Evolutionary conservation across 1,140 invertebrate species (phyloP).

Genomic region (Melitaea cinxia): DNA sequence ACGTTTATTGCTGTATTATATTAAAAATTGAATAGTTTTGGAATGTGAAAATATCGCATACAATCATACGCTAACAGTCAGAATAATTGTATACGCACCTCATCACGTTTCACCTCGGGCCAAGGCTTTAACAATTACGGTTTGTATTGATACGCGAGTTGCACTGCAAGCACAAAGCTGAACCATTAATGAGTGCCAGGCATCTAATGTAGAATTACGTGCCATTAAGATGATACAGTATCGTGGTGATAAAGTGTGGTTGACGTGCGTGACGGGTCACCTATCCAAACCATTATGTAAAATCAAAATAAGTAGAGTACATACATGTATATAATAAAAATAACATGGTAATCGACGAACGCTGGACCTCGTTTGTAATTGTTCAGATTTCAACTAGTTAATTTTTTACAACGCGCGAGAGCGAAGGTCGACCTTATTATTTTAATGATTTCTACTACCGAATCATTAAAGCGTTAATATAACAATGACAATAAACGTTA

Average conservation of each 20-base stretch:
- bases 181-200: slow-evolving; percentile 53
- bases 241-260: slow-evolving; percentile 74
- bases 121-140: slow-evolving; percentile 47
- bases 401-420: slow-evolving; percentile 48
- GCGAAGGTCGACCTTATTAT: slow-evolving; percentile 62
- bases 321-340: slow-evolving; percentile 41
- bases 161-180: slow-evolving; percentile 58
- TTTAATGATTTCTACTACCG: slow-evolving; percentile 50
- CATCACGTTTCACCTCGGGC: slow-evolving; percentile 53
- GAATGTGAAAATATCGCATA: slow-evolving; percentile 8
- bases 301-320: slow-evolving; percentile 40
- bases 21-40: background rate
- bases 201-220: slow-evolving; percentile 57
- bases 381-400: slow-evolving; percentile 39
- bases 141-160: slow-evolving; percentile 44
- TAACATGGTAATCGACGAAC: slow-evolving; percentile 49
- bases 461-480: slow-evolving; percentile 18
- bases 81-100: slow-evolving; percentile 38
- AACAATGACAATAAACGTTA: slow-evolving; percentile 21
- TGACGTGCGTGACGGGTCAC: slow-evolving; percentile 68
- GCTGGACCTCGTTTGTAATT: slow-evolving; percentile 50
- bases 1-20: background rate
- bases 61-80: slow-evolving; percentile 6
- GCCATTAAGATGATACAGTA: slow-evolving; percentile 50
- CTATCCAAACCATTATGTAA: slow-evolving; percentile 66